Evolutionary conservation across 2,888 invertebrate species (phyloP).

Genomic region (Autographa gamma): DNA sequence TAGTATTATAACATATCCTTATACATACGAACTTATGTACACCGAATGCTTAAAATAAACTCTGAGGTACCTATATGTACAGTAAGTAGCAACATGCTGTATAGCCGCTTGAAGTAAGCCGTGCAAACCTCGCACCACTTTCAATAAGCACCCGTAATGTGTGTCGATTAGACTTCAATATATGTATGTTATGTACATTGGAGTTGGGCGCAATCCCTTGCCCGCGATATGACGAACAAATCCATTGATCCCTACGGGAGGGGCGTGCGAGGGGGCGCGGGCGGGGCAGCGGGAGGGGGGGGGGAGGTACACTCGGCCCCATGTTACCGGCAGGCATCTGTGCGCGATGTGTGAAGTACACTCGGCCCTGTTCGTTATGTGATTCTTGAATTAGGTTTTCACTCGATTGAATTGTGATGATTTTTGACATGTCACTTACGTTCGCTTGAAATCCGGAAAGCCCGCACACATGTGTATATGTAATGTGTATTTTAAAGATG

Average conservation of each 20-base stretch:
- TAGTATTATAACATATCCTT: too few relatives aligned
- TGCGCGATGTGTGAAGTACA: conserved; percentile 5
- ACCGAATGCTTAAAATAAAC: too few relatives aligned
- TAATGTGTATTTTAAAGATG: not conserved
- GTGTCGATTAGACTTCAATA: conserved; percentile 3
- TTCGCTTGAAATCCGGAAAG: conserved; percentile 1
- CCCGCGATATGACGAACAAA: conserved; percentile 19
- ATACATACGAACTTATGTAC: too few relatives aligned
- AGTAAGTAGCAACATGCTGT: not conserved
- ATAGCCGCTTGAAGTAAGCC: not conserved
- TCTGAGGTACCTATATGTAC: not conserved
- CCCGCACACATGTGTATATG: not conserved
- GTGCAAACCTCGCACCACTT: not conserved
- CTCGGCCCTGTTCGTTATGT: not conserved
- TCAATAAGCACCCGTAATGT: not conserved
- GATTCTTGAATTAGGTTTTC: conserved; percentile 6
- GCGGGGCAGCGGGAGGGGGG: not conserved
- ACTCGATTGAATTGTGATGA: conserved; percentile 5
- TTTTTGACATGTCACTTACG: not conserved
- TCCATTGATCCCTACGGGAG: conserved; percentile 16
- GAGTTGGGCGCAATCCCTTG: not conserved
- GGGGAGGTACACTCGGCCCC: conserved; percentile 11
- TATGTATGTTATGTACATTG: conserved; percentile 3
- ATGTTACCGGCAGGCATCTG: conserved; percentile 2
- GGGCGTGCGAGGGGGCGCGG: not conserved